Percentiles rank a stretch among this genome's conserved stretches.
phyloP scores from a whole-genome alignment of 2,797 vertebrate species.

The Petrocephalus sullivani region DNA sequence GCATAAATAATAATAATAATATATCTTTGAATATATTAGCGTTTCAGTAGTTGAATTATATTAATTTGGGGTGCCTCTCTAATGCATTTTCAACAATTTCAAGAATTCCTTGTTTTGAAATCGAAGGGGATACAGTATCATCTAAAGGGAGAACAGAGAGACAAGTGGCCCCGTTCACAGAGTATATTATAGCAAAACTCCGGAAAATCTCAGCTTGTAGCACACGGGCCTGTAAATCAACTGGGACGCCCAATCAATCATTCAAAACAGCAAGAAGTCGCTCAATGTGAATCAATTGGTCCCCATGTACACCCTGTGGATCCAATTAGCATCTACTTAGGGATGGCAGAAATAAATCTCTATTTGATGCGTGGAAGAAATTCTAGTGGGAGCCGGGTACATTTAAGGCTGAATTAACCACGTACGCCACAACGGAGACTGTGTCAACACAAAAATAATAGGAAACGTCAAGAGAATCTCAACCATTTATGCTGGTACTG shows the following conservation, averaged over 20 bases:
- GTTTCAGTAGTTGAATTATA: not conserved
- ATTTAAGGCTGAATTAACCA: slow-evolving; percentile 9
- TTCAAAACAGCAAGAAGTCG: slow-evolving; percentile 13
- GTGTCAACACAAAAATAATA: slow-evolving; percentile 6
- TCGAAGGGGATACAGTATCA: not conserved
- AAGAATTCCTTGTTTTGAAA: not conserved
- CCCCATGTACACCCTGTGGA: slow-evolving; percentile 18
- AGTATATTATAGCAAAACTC: not conserved
- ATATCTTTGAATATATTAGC: not conserved
- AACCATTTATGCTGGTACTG: not conserved
- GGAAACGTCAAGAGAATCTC: not conserved
- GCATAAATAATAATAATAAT: not conserved
- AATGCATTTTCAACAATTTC: not conserved
- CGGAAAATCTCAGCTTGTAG: not conserved
- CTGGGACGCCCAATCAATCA: slow-evolving; percentile 9
- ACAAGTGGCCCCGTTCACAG: not conserved
- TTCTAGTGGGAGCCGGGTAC: not conserved
- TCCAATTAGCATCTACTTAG: slow-evolving; percentile 21
- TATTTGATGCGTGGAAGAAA: slow-evolving; percentile 16
- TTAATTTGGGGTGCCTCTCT: not conserved
- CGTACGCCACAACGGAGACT: not conserved
- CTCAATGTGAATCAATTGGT: slow-evolving; percentile 19
- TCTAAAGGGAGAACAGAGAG: not conserved
- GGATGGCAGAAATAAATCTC: slow-evolving; percentile 1
- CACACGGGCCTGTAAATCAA: not conserved